These are phyloP conservation scores for Phytoseiulus persimilis DNA, from an alignment of 2,888 invertebrate species.

Conservation along the genomic window DNA sequence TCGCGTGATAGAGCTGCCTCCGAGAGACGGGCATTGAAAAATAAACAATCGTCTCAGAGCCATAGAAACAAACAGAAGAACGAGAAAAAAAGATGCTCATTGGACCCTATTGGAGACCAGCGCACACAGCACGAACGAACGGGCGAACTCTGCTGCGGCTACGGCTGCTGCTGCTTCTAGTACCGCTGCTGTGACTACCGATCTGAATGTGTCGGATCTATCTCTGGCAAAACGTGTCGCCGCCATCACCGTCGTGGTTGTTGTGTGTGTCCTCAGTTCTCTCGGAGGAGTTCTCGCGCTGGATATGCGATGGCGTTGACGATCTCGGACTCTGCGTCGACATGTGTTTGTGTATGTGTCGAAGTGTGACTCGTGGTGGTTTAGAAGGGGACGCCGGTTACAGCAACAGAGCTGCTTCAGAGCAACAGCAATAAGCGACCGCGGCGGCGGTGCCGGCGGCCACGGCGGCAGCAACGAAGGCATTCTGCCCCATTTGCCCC, in stretches of 20 bases:
- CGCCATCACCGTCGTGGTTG: not conserved
- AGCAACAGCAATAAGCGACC: not conserved
- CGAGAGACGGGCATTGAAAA: not conserved
- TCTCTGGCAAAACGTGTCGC: not conserved
- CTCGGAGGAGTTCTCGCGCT: not conserved
- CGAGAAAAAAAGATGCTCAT: not conserved
- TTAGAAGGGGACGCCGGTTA: not conserved
- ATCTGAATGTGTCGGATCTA: slow-evolving; percentile 9
- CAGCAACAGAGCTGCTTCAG: not conserved
- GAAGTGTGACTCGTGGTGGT: not conserved
- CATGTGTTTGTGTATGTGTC: not conserved
- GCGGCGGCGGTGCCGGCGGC: not conserved
- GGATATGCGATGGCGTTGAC: not conserved
- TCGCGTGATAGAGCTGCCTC: not conserved
- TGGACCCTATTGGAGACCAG: not conserved
- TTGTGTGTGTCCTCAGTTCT: not conserved
- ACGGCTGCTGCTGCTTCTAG: slow-evolving; percentile 18
- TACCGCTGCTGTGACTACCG: slow-evolving; percentile 16
- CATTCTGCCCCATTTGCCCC: not conserved
- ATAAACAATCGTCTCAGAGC: not conserved
- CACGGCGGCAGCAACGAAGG: not conserved
- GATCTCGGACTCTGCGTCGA: not conserved
- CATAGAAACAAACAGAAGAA: not conserved
- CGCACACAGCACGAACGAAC: not conserved
- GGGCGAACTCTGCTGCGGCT: slow-evolving; percentile 9